These are phyloP conservation scores for Procambarus clarkii DNA, from an alignment of 1,140 invertebrate genomes.

Conservation along the genomic window DNA sequence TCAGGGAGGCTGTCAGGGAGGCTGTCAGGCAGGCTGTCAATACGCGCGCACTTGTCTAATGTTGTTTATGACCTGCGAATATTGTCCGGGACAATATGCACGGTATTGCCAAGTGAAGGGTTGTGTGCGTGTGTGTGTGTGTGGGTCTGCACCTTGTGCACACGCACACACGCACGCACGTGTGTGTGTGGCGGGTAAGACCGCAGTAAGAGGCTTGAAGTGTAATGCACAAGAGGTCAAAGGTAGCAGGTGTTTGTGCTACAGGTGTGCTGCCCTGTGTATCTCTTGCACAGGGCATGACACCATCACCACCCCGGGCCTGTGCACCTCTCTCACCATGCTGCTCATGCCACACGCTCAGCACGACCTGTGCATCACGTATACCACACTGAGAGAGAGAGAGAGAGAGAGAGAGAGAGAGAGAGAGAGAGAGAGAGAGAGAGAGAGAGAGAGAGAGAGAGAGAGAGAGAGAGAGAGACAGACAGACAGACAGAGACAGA, in stretches of 20 bases:
- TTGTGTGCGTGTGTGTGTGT: conserved; percentile 10
- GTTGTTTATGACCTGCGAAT: conserved; percentile 59
- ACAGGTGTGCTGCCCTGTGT: too few species aligned
- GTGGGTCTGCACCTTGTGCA: background rate
- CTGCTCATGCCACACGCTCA: too few species aligned
- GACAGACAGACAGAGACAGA: conserved; percentile 19
- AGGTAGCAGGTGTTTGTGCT: background rate
- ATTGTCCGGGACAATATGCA: conserved; percentile 8
- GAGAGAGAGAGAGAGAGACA: conserved; percentile 13
- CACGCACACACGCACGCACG: conserved; percentile 33
- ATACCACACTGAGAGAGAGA: background rate
- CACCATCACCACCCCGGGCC: too few species aligned
- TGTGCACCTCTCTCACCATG: too few species aligned
- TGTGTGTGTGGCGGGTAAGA: background rate
- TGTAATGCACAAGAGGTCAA: background rate
- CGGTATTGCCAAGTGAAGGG: conserved; percentile 14
- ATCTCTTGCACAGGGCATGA: too few species aligned
- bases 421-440: background rate
- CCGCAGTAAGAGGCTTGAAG: background rate
- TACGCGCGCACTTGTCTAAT: conserved; percentile 54
- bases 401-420: background rate
- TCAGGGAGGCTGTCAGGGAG: background rate
- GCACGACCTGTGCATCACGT: too few species aligned
- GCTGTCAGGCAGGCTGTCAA: conserved; percentile 46
- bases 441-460: background rate